Evolutionary conservation across 2,888 invertebrate species (phyloP).

Genomic region (Willowsia nigromaculata): DNA sequence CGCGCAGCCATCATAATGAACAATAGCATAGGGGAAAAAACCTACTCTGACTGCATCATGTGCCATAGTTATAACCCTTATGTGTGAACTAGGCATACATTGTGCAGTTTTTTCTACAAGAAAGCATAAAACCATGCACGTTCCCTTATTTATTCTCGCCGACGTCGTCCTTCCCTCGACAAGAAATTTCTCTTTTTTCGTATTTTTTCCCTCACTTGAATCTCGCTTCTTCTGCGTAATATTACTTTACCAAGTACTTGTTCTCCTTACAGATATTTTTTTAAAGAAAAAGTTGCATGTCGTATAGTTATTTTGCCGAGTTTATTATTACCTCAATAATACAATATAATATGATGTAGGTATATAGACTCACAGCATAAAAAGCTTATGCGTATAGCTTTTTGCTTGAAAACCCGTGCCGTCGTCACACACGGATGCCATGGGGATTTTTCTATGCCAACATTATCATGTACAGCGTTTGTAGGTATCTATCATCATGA

Average conservation of each 20-base stretch:
- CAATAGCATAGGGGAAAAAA: not conserved
- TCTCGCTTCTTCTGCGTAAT: not conserved
- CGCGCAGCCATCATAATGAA: not conserved
- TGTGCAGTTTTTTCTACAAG: conserved; percentile 2
- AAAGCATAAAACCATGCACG: conserved; percentile 6
- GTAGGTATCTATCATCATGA: not conserved
- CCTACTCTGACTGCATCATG: not conserved
- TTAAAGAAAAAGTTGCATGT: conserved; percentile 40
- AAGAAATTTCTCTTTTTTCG: conserved; percentile 65
- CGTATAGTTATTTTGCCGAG: conserved; percentile 10
- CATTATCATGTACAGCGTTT: not conserved
- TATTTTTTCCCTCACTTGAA: conserved; percentile 30
- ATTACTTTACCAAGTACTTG: not conserved
- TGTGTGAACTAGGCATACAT: conserved; percentile 6
- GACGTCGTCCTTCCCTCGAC: not conserved
- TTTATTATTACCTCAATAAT: not conserved
- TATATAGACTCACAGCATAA: too few relatives aligned
- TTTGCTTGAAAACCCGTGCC: not conserved
- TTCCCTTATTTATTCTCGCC: conserved; percentile 30
- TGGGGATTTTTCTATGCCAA: not conserved
- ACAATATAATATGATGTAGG: not conserved
- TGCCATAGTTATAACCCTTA: not conserved
- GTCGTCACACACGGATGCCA: conserved; percentile 37
- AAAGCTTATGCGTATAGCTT: not conserved
- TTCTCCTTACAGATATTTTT: conserved; percentile 9